A percentile compares a stretch with the other conserved stretches of the same genome.
Conservation (phyloP, 2,797 vertebrate genomes). For the Cyclura pinguis region DNA sequence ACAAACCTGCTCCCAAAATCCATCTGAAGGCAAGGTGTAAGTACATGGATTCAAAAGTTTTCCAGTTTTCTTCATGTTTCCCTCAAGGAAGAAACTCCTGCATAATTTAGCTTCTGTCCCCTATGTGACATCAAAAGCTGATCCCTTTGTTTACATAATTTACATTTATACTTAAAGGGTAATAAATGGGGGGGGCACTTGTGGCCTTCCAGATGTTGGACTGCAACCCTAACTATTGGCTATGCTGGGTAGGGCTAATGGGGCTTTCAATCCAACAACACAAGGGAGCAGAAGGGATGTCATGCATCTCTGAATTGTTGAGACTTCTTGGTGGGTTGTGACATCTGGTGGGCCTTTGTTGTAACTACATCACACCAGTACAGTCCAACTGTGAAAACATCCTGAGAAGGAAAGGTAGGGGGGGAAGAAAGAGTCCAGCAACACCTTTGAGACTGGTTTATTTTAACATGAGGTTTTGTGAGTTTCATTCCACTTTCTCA, state of each 20-base stretch:
- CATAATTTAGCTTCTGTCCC: background rate
- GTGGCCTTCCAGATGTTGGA: no score
- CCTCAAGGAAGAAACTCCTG: background rate
- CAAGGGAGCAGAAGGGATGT: background rate
- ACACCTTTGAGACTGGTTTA: background rate
- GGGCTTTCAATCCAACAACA: no score
- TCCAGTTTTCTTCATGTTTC: background rate
- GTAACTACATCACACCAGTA: constrained; percentile 1
- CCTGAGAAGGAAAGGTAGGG: background rate
- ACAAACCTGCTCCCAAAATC: no score
- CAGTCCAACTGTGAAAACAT: background rate
- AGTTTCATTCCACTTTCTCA: background rate
- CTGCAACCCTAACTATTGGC: no score
- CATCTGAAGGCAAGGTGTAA: no score
- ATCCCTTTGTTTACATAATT: background rate
- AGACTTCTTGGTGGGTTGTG: background rate
- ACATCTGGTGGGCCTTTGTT: constrained; percentile 20
- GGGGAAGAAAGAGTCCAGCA: background rate
- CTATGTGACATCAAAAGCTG: background rate
- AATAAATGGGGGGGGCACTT: no score
- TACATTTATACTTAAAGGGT: background rate
- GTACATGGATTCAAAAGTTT: background rate
- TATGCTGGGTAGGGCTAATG: no score
- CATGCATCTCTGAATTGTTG: background rate
- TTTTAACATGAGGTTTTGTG: background rate